These are phyloP conservation scores for Zosterops japonicus DNA, from an alignment of 2,113 vertebrate species.

Conservation along the genomic window DNA sequence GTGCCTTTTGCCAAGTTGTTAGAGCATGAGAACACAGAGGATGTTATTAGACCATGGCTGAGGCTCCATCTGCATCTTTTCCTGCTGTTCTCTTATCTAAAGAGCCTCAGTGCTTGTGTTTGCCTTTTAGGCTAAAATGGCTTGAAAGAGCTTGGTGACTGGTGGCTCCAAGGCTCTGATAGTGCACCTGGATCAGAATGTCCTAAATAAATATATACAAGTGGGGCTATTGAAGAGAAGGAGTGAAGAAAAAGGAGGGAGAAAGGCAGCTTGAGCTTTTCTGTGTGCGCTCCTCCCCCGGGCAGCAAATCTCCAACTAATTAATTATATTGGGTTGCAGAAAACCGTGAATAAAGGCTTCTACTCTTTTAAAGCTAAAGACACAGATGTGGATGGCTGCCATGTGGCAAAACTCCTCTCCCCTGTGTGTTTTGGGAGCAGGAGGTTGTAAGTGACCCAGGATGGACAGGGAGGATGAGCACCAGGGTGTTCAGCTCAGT, in stretches of 20 bases:
- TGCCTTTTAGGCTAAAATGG: conserved; percentile 1
- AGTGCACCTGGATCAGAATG: neutral
- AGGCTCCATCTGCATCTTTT: neutral
- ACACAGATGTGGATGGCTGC: neutral
- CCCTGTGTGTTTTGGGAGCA: neutral
- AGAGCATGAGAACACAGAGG: neutral
- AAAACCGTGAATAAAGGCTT: neutral
- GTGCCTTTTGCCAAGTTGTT: neutral
- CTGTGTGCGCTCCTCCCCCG: rapidly evolving
- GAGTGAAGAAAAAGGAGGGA: neutral
- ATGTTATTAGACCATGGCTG: neutral
- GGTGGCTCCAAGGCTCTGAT: neutral
- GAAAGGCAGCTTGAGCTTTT: neutral
- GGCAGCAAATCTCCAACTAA: conserved; percentile 8
- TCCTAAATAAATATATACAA: neutral
- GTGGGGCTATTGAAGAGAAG: neutral
- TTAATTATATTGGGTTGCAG: conserved; percentile 31
- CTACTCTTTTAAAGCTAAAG: neutral
- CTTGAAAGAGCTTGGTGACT: neutral
- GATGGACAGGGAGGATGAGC: neutral
- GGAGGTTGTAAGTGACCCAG: neutral
- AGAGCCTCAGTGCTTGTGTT: neutral
- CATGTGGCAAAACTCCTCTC: neutral
- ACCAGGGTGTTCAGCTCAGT: neutral
- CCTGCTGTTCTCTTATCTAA: conserved; percentile 40